These are phyloP conservation scores for Pseudanteris insignis DNA, from an alignment of 2,888 invertebrate species.

Conservation along the genomic window DNA sequence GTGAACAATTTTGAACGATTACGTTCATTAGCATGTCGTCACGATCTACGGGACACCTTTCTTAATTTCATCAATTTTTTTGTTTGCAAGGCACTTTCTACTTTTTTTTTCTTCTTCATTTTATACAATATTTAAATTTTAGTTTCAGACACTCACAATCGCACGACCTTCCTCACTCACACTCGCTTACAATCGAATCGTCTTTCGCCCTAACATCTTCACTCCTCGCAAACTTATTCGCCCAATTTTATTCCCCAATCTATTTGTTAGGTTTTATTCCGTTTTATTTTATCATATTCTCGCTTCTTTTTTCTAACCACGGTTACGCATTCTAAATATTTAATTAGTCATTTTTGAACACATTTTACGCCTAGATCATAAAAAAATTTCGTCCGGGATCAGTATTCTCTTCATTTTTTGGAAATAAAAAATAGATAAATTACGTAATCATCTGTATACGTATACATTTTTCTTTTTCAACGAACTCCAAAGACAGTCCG, in stretches of 20 bases:
- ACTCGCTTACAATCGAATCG: slow-evolving; percentile 45
- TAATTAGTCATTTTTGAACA: slow-evolving; percentile 58
- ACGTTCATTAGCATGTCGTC: slow-evolving; percentile 65
- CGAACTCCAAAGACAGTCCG: slow-evolving; percentile 56
- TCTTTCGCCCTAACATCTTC: slow-evolving; percentile 31
- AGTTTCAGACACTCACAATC: slow-evolving; percentile 47
- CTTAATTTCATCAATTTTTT: slow-evolving; percentile 55
- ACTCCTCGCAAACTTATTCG: slow-evolving; percentile 30
- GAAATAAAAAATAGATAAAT: slow-evolving; percentile 53
- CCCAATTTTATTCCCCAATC: too few species aligned
- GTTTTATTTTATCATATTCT: too few species aligned
- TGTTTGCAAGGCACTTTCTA: slow-evolving; percentile 85
- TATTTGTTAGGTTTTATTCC: too few species aligned
- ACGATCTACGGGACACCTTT: slow-evolving; percentile 67
- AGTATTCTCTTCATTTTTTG: slow-evolving; percentile 47
- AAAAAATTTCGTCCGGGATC: slow-evolving; percentile 56
- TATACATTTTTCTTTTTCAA: slow-evolving; percentile 44
- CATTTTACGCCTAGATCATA: slow-evolving; percentile 65
- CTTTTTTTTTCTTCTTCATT: slow-evolving; percentile 72
- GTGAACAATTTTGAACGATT: slow-evolving; percentile 62
- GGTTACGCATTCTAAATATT: slow-evolving; percentile 44
- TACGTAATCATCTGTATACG: slow-evolving; percentile 47
- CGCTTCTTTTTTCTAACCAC: too few species aligned
- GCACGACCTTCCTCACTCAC: slow-evolving; percentile 48
- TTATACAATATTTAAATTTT: slow-evolving; percentile 72